A percentile compares a stretch with the other conserved stretches of the same genome.
Evolutionary conservation across 1,140 invertebrate species (phyloP).

Genomic region (Heterodera carotae): DNA sequence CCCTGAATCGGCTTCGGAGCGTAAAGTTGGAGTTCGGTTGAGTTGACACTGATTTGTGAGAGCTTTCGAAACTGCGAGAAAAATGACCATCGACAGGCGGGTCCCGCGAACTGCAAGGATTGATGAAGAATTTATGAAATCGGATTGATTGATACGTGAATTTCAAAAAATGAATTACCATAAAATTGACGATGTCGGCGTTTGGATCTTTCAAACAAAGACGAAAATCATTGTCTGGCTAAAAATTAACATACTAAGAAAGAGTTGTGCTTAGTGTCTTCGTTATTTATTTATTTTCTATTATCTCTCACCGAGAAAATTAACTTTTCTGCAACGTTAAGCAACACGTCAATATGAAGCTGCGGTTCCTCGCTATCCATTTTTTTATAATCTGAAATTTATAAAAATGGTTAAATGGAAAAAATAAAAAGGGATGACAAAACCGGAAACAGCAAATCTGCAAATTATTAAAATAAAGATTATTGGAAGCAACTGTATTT

Average conservation of each 20-base stretch:
- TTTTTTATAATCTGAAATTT: neutral
- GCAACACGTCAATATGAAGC: slow-evolving; percentile 27
- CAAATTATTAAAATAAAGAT: no score
- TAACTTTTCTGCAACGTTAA: slow-evolving; percentile 24
- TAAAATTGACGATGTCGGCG: slow-evolving; percentile 26
- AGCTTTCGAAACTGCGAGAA: slow-evolving; percentile 21
- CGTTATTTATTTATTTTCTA: no score
- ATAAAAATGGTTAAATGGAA: neutral
- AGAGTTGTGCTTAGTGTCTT: neutral
- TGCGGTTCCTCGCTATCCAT: neutral
- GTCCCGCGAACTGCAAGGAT: slow-evolving; percentile 18
- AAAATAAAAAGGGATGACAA: slow-evolving; percentile 8
- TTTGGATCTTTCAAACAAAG: slow-evolving; percentile 19
- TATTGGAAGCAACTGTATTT: no score
- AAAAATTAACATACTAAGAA: neutral
- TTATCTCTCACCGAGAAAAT: slow-evolving; percentile 16
- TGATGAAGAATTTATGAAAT: neutral
- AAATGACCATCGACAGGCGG: slow-evolving; percentile 13
- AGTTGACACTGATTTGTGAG: slow-evolving; percentile 12
- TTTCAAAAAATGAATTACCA: slow-evolving; percentile 4
- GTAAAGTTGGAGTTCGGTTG: slow-evolving; percentile 14
- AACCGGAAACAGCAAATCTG: no score
- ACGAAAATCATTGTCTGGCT: slow-evolving; percentile 30
- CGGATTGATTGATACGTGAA: neutral
- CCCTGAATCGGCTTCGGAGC: slow-evolving; percentile 21